phyloP scores from a whole-genome alignment of 2,797 vertebrate species.

The Spondyliosoma cantharus region DNA sequence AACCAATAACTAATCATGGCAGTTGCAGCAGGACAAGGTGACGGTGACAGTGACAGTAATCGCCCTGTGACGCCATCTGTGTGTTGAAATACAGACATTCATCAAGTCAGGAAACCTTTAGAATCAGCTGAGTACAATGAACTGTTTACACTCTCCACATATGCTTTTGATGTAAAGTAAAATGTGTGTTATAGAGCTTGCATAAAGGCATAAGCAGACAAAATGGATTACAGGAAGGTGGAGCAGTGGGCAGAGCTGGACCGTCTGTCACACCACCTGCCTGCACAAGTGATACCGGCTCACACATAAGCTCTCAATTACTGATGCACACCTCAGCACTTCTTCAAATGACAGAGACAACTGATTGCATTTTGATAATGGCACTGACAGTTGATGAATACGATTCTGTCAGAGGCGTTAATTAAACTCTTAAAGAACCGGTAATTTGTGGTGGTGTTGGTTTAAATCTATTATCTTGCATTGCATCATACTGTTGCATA shows the following conservation, averaged over 20 bases:
- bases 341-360: background rate
- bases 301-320: background rate
- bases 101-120: background rate
- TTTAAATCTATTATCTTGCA: background rate
- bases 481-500: no score
- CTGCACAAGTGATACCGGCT: background rate
- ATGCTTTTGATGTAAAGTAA: background rate
- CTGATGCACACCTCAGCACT: background rate
- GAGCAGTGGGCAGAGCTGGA: constrained; percentile 21
- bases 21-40: background rate
- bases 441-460: background rate
- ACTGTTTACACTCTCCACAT: fast-evolving
- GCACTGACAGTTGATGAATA: no score
- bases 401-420: background rate
- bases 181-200: background rate
- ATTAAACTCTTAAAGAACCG: background rate
- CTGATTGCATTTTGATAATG: background rate
- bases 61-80: background rate
- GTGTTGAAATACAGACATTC: background rate
- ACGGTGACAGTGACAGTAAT: background rate
- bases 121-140: background rate
- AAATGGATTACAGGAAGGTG: constrained; percentile 54
- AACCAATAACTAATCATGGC: background rate
- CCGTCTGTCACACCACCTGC: constrained; percentile 64
- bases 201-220: background rate